Evolutionary conservation across 2,888 invertebrate species (phyloP).

Genomic region (Alloscopus bannaensis): DNA sequence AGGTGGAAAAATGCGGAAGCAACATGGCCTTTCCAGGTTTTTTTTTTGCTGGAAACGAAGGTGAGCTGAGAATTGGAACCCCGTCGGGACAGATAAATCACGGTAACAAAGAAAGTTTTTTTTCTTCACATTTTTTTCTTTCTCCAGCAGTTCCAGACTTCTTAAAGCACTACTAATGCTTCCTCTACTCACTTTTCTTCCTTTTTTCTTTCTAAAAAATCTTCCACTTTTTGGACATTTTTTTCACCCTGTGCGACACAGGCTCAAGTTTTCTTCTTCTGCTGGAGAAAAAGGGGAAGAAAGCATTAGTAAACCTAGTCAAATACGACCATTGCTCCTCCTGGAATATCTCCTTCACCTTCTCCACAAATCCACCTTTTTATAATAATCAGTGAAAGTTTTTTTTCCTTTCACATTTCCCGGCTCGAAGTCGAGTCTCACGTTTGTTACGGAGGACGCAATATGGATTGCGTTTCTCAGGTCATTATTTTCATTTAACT

Average conservation of each 20-base stretch:
- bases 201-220: constrained; percentile 17
- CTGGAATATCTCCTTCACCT: constrained; percentile 28
- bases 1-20: constrained; percentile 10
- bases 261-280: background rate
- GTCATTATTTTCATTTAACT: constrained; percentile 54
- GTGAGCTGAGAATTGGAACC: constrained; percentile 53
- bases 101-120: constrained; percentile 54
- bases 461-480: constrained; percentile 45
- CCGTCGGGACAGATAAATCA: constrained; percentile 59
- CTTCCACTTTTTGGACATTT: constrained; percentile 1
- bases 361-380: constrained; percentile 30
- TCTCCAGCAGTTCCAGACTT: background rate
- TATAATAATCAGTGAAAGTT: background rate
- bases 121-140: constrained; percentile 11
- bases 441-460: background rate
- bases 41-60: constrained; percentile 22
- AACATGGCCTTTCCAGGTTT: background rate
- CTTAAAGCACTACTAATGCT: constrained; percentile 19
- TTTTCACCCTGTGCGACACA: background rate
- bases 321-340: constrained; percentile 46
- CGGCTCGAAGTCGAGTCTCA: too few relatives aligned
- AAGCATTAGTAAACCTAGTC: constrained; percentile 40
- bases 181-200: constrained; percentile 1
- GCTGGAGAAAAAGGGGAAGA: constrained; percentile 7
- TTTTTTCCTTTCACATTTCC: constrained; percentile 13